Evolutionary conservation across 64 coral and sea anemone genomes (phyloP).

Genomic region (Pachyseris speciosa): DNA sequence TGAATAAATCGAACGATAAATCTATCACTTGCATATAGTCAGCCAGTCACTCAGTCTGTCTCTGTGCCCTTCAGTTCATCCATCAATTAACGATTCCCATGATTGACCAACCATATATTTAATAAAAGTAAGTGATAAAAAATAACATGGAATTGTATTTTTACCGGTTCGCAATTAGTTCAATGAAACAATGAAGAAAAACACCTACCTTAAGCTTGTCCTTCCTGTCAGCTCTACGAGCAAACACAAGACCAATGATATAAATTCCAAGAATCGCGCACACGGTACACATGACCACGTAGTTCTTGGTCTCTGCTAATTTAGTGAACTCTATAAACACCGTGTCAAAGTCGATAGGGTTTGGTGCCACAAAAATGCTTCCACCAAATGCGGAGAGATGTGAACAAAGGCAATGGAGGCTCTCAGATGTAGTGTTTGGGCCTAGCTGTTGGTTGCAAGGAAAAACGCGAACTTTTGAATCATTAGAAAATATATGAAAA

Average conservation of each 20-base stretch:
- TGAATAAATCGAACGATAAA: neutral
- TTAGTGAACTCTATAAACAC: slow-evolving; percentile 67
- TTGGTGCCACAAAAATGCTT: slow-evolving; percentile 67
- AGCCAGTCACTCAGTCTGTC: too few relatives aligned
- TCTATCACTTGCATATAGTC: neutral
- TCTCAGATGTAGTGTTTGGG: neutral
- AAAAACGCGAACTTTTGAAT: too few relatives aligned
- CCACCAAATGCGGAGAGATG: slow-evolving; percentile 75
- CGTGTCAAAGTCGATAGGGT: slow-evolving; percentile 75
- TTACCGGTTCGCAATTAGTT: neutral
- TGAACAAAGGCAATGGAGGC: slow-evolving; percentile 60
- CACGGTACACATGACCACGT: slow-evolving; percentile 50
- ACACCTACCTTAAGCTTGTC: slow-evolving; percentile 55
- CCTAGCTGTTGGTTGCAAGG: slow-evolving; percentile 16
- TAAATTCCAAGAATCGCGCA: slow-evolving; percentile 60
- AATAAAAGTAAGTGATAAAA: too few relatives aligned
- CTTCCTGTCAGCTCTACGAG: slow-evolving; percentile 66
- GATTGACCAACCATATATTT: too few relatives aligned
- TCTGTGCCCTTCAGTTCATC: too few relatives aligned
- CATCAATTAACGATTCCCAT: too few relatives aligned
- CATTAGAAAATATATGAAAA: too few relatives aligned
- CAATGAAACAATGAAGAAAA: too few relatives aligned
- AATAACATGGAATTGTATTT: slow-evolving; percentile 37
- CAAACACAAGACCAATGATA: slow-evolving; percentile 47
- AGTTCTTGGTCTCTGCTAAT: slow-evolving; percentile 56